Conservation (phyloP, 2,113 vertebrate species). For the Nestor notabilis region DNA sequence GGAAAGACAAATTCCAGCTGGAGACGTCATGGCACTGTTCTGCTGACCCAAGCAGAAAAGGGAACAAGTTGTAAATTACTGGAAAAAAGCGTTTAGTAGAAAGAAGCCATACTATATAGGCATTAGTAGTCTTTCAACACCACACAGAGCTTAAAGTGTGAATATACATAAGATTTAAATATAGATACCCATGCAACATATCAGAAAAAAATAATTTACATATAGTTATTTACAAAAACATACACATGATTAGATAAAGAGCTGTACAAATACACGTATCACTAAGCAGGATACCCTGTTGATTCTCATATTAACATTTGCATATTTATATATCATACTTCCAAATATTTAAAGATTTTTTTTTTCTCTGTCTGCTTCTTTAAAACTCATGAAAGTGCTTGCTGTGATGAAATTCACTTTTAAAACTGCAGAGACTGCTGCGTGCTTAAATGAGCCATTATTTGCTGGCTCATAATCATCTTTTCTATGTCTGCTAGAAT, state of each 20-base stretch:
- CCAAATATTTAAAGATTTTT: neutral
- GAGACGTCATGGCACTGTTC: neutral
- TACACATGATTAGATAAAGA: neutral
- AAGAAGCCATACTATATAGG: neutral
- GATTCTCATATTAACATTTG: neutral
- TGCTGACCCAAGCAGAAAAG: neutral
- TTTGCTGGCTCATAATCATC: slow-evolving; percentile 35
- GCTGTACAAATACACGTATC: neutral
- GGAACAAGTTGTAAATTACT: neutral
- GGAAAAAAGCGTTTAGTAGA: neutral
- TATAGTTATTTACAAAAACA: neutral
- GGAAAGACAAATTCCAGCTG: neutral
- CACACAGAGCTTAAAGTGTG: neutral
- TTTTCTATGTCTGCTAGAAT: slow-evolving; percentile 61
- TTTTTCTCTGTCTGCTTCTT: neutral
- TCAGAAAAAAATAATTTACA: neutral
- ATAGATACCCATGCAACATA: neutral
- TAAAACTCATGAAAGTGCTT: neutral
- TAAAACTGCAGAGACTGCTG: slow-evolving; percentile 30
- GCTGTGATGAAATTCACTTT: neutral
- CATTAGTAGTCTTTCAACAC: neutral
- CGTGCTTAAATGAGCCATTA: slow-evolving; percentile 17
- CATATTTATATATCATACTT: neutral
- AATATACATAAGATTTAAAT: neutral
- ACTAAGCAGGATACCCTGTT: neutral